Base-by-base conservation (phyloP, 2,797 vertebrate species). In the Takifugu rubripes region DNA sequence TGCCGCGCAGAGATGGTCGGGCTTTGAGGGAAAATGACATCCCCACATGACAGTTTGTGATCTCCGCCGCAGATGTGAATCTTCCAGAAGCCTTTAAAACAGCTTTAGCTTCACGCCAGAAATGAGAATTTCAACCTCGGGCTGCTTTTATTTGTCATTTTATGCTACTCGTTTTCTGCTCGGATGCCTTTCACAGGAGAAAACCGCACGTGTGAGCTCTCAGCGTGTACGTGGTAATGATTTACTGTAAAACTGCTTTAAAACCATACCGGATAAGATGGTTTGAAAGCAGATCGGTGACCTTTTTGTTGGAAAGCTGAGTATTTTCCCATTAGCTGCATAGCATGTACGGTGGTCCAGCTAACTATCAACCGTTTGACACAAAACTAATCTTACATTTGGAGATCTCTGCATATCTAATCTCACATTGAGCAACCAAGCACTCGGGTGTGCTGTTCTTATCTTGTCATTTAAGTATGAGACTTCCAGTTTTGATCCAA, bases 371-470 rank as follows among this genome's bases (percentile, higher is more conserved):
- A 31, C 29, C 1, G 31, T 33, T 44, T 10, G 16, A 31, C 42
- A 26, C 14, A 46, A 52, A 36, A 66, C 60, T 1, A 62, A 21
- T 77, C 47, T 65, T 40, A 44, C 54, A 46, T 65, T 44, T 49
- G 49, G 49, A 60, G 14, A 27, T 49, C 2, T 11, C 78, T 75
- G 83, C 44, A n/a, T 21, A n/a, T 46, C 36, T 46, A 64, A 85
- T 84, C 71, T 80, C 40, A 42, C 12, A 26, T 79, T 83, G 73
- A 63, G 79, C 77, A 83, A 85, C 56, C 10, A 65, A 16, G 40
- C 56, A 57, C 59, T 31, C 16, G 58, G 52, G 49, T 50, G 36
- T 21, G 26, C 46, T 58, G 65, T 66, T 51, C 54, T 63, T 55
- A 69, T 75, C 66, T 27, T 61, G 56, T 54, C 25, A 17, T 54